Percentiles rank a stretch among this genome's conserved stretches.
phyloP scores from a whole-genome alignment of 2,888 invertebrate genomes.

The Podabrus alpinus region DNA sequence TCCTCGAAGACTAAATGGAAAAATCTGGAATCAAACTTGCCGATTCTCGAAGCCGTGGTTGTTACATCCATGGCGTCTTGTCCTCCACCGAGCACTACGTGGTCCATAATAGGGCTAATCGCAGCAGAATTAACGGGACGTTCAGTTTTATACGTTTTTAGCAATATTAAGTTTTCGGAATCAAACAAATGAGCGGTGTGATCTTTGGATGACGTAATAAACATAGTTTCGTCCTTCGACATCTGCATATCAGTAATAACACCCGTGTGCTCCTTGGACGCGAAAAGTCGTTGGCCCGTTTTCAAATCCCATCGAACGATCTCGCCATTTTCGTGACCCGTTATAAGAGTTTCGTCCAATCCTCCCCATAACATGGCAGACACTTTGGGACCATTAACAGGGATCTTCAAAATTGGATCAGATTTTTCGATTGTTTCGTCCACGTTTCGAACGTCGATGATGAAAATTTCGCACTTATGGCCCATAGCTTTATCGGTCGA shows the following conservation, averaged over 20 bases:
- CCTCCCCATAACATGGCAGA: conserved; percentile 94
- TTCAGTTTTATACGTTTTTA: conserved; percentile 97
- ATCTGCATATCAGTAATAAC: conserved; percentile 96
- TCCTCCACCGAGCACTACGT: conserved; percentile 97
- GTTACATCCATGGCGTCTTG: conserved; percentile 99
- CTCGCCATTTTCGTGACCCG: conserved; percentile 93
- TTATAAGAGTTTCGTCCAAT: conserved; percentile 87
- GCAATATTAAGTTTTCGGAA: conserved; percentile 78
- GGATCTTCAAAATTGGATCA: conserved; percentile 77
- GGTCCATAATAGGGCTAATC: conserved; percentile 92
- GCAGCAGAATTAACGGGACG: conserved; percentile 98
- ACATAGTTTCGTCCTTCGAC: conserved; percentile 90
- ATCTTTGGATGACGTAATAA: conserved; percentile 97
- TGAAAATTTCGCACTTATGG: conserved; percentile 85
- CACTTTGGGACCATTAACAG: conserved; percentile 81
- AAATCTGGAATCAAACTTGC: conserved; percentile 73
- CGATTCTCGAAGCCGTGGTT: conserved; percentile 89
- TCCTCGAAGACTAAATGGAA: conserved; percentile 96
- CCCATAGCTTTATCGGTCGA: conserved; percentile 93
- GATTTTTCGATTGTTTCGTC: conserved; percentile 73
- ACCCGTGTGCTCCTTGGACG: conserved; percentile 79
- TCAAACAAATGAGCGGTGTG: conserved; percentile 95
- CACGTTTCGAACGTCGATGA: conserved; percentile 80
- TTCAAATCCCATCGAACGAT: conserved; percentile 92
- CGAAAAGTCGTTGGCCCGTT: conserved; percentile 79